phyloP scores from a whole-genome alignment of 1,140 invertebrate genomes.

The Achatina immaculata region DNA sequence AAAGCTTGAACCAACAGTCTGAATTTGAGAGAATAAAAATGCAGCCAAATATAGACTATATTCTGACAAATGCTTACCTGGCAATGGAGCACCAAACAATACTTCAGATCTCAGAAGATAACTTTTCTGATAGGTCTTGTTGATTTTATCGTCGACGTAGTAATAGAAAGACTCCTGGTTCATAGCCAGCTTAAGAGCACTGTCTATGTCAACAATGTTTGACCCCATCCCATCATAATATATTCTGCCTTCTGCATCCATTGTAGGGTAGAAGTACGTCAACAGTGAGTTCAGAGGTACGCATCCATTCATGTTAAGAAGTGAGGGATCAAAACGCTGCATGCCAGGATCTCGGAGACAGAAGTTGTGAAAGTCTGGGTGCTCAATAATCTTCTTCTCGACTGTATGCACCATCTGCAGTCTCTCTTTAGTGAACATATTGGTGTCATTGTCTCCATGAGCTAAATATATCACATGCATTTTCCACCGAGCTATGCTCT shows the following conservation, averaged over 20 bases:
- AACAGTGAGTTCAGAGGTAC: conserved; percentile 64
- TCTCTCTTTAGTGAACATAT: conserved; percentile 63
- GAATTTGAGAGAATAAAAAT: no score
- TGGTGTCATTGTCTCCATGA: conserved; percentile 49
- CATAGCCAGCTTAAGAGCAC: conserved; percentile 61
- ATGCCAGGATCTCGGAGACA: conserved; percentile 53
- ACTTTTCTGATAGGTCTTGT: conserved; percentile 56
- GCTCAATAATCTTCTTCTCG: conserved; percentile 56
- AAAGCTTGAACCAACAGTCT: no score
- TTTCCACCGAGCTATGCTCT: conserved; percentile 38
- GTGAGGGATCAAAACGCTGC: conserved; percentile 42
- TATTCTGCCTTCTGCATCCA: conserved; percentile 41
- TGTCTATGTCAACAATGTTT: conserved; percentile 53
- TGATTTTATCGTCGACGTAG: conserved; percentile 64
- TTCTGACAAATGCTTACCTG: conserved; percentile 59
- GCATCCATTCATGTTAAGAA: conserved; percentile 53
- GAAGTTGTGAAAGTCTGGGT: conserved; percentile 57
- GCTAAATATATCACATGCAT: conserved; percentile 54
- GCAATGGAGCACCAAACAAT: conserved; percentile 62
- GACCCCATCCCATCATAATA: conserved; percentile 61
- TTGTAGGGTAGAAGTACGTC: conserved; percentile 65
- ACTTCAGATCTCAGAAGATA: conserved; percentile 60
- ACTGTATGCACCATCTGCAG: conserved; percentile 57
- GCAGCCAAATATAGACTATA: no score
- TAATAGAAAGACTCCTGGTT: conserved; percentile 63